Conservation (phyloP, 1,140 invertebrate species). For the Bombus breviceps region DNA sequence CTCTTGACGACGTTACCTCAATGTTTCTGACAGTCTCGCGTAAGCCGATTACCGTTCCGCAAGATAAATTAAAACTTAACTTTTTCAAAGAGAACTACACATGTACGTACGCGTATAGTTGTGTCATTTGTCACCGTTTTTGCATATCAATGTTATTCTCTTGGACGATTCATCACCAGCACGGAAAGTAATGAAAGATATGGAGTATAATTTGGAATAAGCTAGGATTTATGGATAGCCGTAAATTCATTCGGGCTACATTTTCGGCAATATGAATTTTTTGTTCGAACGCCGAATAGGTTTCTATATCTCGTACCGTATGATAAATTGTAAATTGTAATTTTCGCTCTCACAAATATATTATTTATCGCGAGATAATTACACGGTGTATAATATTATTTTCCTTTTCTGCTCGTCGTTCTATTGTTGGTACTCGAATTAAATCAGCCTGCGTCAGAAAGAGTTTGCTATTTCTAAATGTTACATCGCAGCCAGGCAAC, state of each 20-base stretch:
- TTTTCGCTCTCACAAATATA: not conserved
- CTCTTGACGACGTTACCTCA: not conserved
- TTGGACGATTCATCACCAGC: slow-evolving; percentile 45
- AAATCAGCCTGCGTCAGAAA: not conserved
- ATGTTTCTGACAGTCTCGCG: slow-evolving; percentile 4
- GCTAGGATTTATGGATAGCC: slow-evolving; percentile 57
- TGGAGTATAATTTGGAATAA: slow-evolving; percentile 62
- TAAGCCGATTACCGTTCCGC: slow-evolving; percentile 37
- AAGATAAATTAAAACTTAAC: slow-evolving; percentile 36
- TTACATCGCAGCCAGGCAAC: not conserved
- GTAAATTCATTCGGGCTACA: slow-evolving; percentile 57
- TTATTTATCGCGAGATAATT: not conserved
- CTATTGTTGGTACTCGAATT: not conserved
- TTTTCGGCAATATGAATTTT: slow-evolving; percentile 62
- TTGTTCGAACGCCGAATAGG: slow-evolving; percentile 15
- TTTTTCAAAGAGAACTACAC: slow-evolving; percentile 1
- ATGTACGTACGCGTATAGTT: not conserved
- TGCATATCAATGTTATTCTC: slow-evolving; percentile 50
- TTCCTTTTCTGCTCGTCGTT: too few species aligned
- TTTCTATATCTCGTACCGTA: not conserved
- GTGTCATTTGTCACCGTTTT: slow-evolving; percentile 50
- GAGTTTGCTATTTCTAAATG: slow-evolving; percentile 16
- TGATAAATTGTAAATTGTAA: not conserved
- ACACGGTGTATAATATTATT: not conserved
- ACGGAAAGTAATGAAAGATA: slow-evolving; percentile 57